These are phyloP conservation scores for Sebastolobus alascanus DNA, from an alignment of 2,797 vertebrate genomes.

Conservation along the genomic window DNA sequence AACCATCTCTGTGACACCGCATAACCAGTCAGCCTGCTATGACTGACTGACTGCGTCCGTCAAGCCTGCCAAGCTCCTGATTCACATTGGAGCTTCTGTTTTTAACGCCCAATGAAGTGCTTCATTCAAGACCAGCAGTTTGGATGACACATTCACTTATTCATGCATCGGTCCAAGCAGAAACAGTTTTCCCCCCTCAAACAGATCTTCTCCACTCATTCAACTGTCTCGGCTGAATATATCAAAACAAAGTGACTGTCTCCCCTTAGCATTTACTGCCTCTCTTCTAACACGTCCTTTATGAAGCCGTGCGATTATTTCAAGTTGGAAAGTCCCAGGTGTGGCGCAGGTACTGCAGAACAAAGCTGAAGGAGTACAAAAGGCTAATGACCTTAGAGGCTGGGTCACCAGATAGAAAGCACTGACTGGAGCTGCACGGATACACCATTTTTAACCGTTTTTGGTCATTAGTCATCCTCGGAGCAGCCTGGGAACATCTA, in stretches of 20 bases:
- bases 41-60: constrained; percentile 40
- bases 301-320: background rate
- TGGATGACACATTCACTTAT: constrained; percentile 35
- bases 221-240: background rate
- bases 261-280: background rate
- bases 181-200: constrained; percentile 24
- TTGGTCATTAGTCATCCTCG: constrained; percentile 19
- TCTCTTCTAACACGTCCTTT: background rate
- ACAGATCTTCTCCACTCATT: constrained; percentile 11
- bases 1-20: constrained; percentile 58
- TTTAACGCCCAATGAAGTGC: constrained; percentile 37
- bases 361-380: background rate
- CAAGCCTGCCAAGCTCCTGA: constrained; percentile 42
- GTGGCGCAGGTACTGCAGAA: constrained; percentile 16
- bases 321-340: constrained; percentile 36
- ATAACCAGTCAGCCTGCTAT: constrained; percentile 60
- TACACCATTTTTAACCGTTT: constrained; percentile 3
- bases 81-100: constrained; percentile 47
- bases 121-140: constrained; percentile 44
- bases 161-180: constrained; percentile 13
- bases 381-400: constrained; percentile 5
- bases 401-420: background rate
- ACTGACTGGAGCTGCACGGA: background rate
- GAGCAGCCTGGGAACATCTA: constrained; percentile 9
- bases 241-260: constrained; percentile 27